Evolutionary conservation across 2,797 vertebrate species (phyloP).

Genomic region (Hemibagrus guttatus): DNA sequence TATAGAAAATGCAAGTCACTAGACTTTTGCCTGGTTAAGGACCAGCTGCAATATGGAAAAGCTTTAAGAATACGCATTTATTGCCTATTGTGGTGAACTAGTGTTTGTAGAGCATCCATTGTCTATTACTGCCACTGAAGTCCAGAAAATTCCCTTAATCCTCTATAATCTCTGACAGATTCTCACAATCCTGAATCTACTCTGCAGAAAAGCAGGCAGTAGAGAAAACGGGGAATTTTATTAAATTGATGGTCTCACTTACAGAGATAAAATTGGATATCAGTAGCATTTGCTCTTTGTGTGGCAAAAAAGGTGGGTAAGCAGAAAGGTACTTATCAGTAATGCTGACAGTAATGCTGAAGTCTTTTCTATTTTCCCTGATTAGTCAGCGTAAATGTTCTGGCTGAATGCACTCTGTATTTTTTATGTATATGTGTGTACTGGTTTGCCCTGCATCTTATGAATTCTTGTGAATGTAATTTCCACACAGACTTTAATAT

Average conservation of each 20-base stretch:
- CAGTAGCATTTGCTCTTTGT: neutral
- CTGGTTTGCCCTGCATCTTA: neutral
- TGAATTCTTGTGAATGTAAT: neutral
- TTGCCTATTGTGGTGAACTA: neutral
- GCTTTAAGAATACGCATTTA: constrained; percentile 36
- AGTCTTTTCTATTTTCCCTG: neutral
- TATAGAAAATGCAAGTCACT: neutral
- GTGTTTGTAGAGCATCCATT: constrained; percentile 39
- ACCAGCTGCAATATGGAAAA: constrained; percentile 25
- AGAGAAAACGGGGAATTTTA: neutral
- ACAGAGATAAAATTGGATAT: neutral
- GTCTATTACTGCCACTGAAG: constrained; percentile 26
- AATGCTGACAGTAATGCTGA: neutral
- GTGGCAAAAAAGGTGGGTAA: neutral
- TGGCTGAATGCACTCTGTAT: neutral
- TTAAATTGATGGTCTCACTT: neutral
- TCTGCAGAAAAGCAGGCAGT: neutral
- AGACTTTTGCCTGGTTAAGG: neutral
- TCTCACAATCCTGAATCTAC: constrained; percentile 15
- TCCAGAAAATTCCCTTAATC: constrained; percentile 37
- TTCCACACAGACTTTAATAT: neutral
- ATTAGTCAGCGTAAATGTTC: neutral
- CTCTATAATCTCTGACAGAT: constrained; percentile 31
- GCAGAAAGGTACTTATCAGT: neutral
- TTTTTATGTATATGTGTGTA: neutral